Conservation (phyloP, 1,140 invertebrate species). For the Drosophila pandora region DNA sequence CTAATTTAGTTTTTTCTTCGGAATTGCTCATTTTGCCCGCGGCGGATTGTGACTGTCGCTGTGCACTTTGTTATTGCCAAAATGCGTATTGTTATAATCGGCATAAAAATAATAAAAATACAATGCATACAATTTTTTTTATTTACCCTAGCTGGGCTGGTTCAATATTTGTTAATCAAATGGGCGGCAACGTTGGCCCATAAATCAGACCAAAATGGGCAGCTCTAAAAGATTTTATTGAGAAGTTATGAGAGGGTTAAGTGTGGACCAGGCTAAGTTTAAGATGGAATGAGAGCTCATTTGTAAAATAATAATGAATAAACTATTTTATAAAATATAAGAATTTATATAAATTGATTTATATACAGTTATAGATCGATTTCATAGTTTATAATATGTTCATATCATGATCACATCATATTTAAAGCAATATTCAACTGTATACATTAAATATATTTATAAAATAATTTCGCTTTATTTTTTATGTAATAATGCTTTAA, state of each 20-base stretch:
- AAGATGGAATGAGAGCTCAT: background rate
- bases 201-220: conserved; percentile 56
- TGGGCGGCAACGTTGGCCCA: conserved; percentile 58
- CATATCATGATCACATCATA: no score
- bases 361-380: no score
- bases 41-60: conserved; percentile 41
- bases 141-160: conserved; percentile 8
- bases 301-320: background rate
- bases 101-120: conserved; percentile 59
- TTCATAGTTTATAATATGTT: no score
- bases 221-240: conserved; percentile 16
- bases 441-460: no score
- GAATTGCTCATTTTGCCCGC: conserved; percentile 69
- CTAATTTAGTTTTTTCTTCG: background rate
- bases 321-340: background rate
- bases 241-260: conserved; percentile 35
- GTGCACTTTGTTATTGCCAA: conserved; percentile 45
- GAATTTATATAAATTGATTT: no score
- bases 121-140: conserved; percentile 45
- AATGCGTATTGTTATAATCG: conserved; percentile 69
- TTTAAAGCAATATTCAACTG: no score
- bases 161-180: conserved; percentile 68
- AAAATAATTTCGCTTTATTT: no score
- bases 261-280: background rate
- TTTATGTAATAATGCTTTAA: no score